Evolutionary conservation across 2,888 invertebrate species (phyloP).

Genomic region (Tanytarsus gracilentus): DNA sequence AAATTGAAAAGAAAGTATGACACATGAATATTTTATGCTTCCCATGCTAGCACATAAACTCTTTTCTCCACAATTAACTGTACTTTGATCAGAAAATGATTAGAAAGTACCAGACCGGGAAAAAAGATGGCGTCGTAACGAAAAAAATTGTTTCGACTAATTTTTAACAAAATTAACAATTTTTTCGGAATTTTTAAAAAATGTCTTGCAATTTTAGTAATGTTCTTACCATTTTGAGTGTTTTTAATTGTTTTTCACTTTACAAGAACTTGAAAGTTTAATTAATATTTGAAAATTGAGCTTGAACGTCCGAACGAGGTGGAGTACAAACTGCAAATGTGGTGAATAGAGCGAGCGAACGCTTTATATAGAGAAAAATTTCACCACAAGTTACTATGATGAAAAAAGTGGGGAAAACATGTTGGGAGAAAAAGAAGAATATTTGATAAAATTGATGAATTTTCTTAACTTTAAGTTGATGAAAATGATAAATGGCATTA

Average conservation of each 20-base stretch:
- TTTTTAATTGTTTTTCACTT: constrained; percentile 20
- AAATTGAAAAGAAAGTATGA: not conserved
- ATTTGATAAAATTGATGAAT: no score
- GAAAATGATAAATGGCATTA: no score
- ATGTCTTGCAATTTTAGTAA: not conserved
- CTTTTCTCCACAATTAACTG: no score
- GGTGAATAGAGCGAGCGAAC: not conserved
- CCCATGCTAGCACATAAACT: no score
- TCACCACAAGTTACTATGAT: not conserved
- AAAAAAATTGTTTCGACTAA: not conserved
- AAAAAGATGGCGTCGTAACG: not conserved
- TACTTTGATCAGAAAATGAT: no score
- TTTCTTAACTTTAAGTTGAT: no score
- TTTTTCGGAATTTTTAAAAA: not conserved
- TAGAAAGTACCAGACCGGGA: no score
- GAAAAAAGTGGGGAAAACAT: not conserved
- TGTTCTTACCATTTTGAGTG: constrained; percentile 37
- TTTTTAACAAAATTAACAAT: not conserved
- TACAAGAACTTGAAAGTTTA: not conserved
- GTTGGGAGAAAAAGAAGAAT: no score
- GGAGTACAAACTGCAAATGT: not conserved
- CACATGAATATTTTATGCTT: no score
- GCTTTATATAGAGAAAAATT: not conserved
- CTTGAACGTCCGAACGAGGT: not conserved
- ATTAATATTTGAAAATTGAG: not conserved